Conservation (phyloP, 1,140 invertebrate genomes). For the Cyrtorhinus lividipennis region DNA sequence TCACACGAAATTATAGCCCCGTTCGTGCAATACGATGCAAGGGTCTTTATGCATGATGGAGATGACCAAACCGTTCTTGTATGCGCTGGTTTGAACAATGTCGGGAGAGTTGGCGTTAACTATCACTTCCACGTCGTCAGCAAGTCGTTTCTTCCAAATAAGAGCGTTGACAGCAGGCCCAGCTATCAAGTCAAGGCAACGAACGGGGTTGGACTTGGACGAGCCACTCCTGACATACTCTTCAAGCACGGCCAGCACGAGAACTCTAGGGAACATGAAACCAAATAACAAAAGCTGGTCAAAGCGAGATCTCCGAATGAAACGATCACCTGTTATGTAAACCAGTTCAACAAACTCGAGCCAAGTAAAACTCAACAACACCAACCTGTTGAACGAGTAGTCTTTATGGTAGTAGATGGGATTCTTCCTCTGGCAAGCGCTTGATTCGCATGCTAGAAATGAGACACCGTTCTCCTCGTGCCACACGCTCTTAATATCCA, state of each 20-base stretch:
- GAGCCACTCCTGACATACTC: constrained; percentile 10
- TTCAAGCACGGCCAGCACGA: constrained; percentile 3
- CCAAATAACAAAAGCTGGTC: neutral
- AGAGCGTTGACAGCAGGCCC: constrained; percentile 6
- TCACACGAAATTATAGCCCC: constrained; percentile 20
- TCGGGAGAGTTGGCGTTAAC: constrained; percentile 10
- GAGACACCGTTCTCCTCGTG: neutral
- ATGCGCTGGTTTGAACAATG: constrained; percentile 7
- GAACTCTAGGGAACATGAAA: neutral
- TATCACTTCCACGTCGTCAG: constrained; percentile 14
- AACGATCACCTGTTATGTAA: neutral
- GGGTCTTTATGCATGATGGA: constrained; percentile 13
- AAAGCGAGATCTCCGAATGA: neutral
- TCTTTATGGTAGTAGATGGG: neutral
- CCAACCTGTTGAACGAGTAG: neutral
- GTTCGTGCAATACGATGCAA: constrained; percentile 15
- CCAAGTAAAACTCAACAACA: neutral
- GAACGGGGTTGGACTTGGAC: constrained; percentile 2
- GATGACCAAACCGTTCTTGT: neutral
- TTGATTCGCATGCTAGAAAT: neutral
- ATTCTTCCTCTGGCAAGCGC: neutral
- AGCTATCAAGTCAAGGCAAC: constrained; percentile 15
- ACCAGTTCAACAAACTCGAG: neutral
- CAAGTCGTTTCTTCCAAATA: constrained; percentile 16
- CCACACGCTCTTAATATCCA: neutral